Evolutionary conservation across 2,113 vertebrate species (phyloP).

Genomic region (Crotophaga sulcirostris): DNA sequence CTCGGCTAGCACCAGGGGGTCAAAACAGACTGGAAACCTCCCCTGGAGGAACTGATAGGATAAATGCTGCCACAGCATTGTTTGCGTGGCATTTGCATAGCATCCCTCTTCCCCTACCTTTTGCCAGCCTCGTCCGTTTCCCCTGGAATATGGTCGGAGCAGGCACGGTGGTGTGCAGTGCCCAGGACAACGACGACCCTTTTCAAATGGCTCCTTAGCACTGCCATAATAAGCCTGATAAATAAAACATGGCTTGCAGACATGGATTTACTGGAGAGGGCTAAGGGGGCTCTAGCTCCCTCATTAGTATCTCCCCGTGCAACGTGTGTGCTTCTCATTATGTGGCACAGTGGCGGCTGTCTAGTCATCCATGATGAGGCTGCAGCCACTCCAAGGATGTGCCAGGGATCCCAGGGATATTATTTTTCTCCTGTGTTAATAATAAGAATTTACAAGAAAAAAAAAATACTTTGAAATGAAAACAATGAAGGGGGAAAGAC

Average conservation of each 20-base stretch:
- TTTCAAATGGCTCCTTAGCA: slow-evolving; percentile 60
- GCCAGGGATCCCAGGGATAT: not conserved
- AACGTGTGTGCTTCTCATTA: slow-evolving; percentile 62
- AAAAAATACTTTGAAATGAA: not conserved
- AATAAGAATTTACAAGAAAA: not conserved
- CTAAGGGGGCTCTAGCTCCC: slow-evolving; percentile 62
- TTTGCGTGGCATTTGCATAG: accelerated
- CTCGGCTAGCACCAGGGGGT: not conserved
- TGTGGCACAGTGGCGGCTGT: slow-evolving; percentile 48
- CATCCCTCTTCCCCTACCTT: not conserved
- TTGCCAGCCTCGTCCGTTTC: not conserved
- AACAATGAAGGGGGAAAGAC: not conserved
- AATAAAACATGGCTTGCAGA: slow-evolving; percentile 65
- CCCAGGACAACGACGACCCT: slow-evolving; percentile 2
- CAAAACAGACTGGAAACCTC: not conserved
- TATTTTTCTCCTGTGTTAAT: not conserved
- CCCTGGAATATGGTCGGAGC: not conserved
- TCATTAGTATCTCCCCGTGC: slow-evolving; percentile 64
- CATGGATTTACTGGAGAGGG: slow-evolving; percentile 65
- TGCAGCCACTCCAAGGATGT: slow-evolving; percentile 37
- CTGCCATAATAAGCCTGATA: slow-evolving; percentile 67
- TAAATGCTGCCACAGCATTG: not conserved
- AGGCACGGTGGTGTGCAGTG: not conserved
- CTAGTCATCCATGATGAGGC: slow-evolving; percentile 47
- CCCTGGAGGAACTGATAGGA: not conserved